Percentiles rank a stretch among this genome's conserved stretches.
Conservation (phyloP, 2,113 vertebrate species). For the Loxodonta africana region DNA sequence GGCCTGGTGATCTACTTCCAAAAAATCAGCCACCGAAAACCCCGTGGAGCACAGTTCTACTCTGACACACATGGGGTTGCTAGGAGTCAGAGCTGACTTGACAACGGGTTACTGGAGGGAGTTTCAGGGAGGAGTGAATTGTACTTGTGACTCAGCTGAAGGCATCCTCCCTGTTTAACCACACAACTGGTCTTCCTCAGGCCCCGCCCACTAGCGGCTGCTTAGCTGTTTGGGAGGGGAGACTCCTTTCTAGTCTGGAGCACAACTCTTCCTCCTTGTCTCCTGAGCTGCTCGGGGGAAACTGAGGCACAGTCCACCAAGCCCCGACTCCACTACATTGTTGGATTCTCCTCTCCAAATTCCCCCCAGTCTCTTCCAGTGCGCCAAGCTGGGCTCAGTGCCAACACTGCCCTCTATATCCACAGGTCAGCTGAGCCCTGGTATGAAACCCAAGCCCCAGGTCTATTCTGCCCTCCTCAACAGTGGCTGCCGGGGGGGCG, state of each 20-base stretch:
- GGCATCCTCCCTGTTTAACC: not conserved
- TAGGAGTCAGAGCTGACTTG: no score
- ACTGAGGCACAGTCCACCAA: no score
- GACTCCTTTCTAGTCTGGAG: not conserved
- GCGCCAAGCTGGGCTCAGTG: not conserved
- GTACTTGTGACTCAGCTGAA: not conserved
- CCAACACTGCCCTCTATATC: not conserved
- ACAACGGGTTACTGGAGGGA: not conserved
- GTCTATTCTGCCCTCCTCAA: conserved; percentile 49
- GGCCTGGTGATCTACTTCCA: no score
- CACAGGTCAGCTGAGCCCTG: conserved; percentile 9
- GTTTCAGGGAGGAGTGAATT: no score
- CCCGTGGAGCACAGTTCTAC: no score
- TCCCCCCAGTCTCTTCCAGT: not conserved
- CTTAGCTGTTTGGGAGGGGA: not conserved
- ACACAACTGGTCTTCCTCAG: not conserved
- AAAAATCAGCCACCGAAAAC: no score
- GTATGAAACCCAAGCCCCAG: not conserved
- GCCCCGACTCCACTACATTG: not conserved
- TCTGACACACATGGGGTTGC: no score
- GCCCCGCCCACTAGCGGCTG: not conserved
- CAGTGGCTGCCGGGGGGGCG: not conserved
- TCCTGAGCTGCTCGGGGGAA: no score
- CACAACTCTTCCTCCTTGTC: not conserved
- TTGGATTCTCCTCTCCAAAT: not conserved